Base-by-base conservation (phyloP, 2,113 vertebrate genomes). In the Macroglossus sobrinus region DNA sequence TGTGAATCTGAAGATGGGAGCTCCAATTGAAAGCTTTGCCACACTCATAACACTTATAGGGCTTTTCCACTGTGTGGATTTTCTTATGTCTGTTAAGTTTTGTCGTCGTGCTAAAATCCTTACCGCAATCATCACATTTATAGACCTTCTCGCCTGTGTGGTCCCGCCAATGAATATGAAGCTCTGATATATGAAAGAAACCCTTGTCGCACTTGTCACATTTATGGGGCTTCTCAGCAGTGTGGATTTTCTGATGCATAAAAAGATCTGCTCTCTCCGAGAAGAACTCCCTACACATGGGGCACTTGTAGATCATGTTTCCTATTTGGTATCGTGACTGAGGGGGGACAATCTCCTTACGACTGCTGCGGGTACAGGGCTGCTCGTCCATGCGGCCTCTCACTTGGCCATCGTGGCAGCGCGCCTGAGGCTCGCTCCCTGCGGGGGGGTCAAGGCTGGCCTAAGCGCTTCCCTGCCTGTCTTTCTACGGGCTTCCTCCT, bases 151-250 rank as follows among this genome's bases (percentile, higher is more conserved):
- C 98, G 6, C 97, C 97, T 16, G 97, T 98, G 95, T 98, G 98
- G 94, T 97, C 97, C 45, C 97, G 61, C 96, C 97, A 97, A 1
- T 98, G 98, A 30, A 98, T 90, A 15, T 98, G 97, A 12, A 98
- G 98, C 26, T 98, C 97, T 5, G 98, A 98, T 35, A 97, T 96
- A 18, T 98, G 98, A 55, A 98, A 97, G 95, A 98, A 98, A 40
- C 93, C 98, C 88, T 99, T 99, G 50, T 98, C 97, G 82, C 99
- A 99, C 88, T 98, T 91, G 50, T 69, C 35, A 72, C 98, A 99
- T 45, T 97, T 97, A 76, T 98, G 98, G 16, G 98, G 97, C 91
- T 98, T 98, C 97, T 98, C 98, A n/a, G 97, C 98, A 0, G 97
- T 97, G 87, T 98, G 98, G 28, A 97, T 86, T 80, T 98, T 98